Percentiles rank a stretch among this genome's conserved stretches.
These are phyloP conservation scores for Penelope pileata DNA, from an alignment of 2,113 vertebrate genomes.

Conservation along the genomic window DNA sequence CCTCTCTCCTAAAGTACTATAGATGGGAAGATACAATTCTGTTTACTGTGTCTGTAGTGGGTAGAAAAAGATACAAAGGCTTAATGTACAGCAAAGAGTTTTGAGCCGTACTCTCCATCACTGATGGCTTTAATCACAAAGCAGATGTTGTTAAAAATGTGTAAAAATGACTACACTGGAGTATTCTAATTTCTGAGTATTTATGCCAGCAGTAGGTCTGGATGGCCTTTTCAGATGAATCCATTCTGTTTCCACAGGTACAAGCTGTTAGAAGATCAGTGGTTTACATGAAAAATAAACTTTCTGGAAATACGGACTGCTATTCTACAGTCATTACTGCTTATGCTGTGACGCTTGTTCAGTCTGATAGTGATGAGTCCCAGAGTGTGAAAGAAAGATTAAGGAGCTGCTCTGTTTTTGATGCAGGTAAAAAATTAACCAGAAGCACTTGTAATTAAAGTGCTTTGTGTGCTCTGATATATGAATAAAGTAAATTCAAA, in stretches of 20 bases:
- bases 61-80: accelerated
- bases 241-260: conserved; percentile 26
- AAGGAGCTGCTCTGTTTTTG: conserved; percentile 19
- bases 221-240: not conserved
- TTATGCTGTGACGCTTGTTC: conserved; percentile 77
- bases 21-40: not conserved
- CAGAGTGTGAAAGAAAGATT: conserved; percentile 37
- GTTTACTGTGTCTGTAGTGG: not conserved
- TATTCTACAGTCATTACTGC: conserved; percentile 77
- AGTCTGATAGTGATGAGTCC: not conserved
- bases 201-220: not conserved
- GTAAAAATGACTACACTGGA: not conserved
- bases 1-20: not conserved
- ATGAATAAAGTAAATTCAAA: not conserved
- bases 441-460: not conserved
- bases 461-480: not conserved
- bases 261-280: conserved; percentile 56
- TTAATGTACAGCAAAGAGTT: not conserved
- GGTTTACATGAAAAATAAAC: conserved; percentile 61
- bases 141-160: not conserved
- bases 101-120: accelerated
- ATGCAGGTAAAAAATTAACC: conserved; percentile 23
- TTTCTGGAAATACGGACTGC: conserved; percentile 67
- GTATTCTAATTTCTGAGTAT: not conserved
- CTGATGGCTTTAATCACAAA: not conserved